Evolutionary conservation across 2,888 invertebrate genomes (phyloP).

Genomic region (Frankliniella intonsa): DNA sequence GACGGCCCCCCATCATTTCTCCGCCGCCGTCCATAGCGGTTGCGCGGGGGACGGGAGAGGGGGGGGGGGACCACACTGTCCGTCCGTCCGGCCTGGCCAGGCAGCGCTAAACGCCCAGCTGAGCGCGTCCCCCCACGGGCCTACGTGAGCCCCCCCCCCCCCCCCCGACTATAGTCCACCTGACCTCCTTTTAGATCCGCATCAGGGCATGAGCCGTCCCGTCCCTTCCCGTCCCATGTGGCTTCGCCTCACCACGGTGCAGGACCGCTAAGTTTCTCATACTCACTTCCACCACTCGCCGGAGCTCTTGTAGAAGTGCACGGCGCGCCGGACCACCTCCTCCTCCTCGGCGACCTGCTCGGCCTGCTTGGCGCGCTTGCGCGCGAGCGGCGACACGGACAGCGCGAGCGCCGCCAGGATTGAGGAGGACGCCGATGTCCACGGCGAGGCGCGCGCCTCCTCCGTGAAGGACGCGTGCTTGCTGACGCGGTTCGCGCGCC

Average conservation of each 20-base stretch:
- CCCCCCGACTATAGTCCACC: neutral
- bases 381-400: slow-evolving; percentile 14
- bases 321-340: neutral
- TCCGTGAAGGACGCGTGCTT: slow-evolving; percentile 25
- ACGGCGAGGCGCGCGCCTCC: neutral
- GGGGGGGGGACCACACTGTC: neutral
- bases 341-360: slow-evolving; percentile 1
- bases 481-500: neutral
- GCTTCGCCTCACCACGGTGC: no score
- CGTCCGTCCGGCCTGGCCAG: neutral
- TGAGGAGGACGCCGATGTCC: neutral
- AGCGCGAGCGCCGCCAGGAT: slow-evolving; percentile 11
- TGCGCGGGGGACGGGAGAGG: no score
- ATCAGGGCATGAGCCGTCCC: neutral
- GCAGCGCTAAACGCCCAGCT: neutral
- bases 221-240: no score
- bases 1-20: no score
- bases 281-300: slow-evolving; percentile 18
- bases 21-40: no score
- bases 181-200: neutral
- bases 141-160: neutral
- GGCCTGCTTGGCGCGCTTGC: slow-evolving; percentile 15
- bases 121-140: neutral
- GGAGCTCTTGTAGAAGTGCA: neutral
- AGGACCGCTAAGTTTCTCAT: neutral